phyloP scores from a whole-genome alignment of 1,140 invertebrate species.

The Lamellibrachia luymesi region DNA sequence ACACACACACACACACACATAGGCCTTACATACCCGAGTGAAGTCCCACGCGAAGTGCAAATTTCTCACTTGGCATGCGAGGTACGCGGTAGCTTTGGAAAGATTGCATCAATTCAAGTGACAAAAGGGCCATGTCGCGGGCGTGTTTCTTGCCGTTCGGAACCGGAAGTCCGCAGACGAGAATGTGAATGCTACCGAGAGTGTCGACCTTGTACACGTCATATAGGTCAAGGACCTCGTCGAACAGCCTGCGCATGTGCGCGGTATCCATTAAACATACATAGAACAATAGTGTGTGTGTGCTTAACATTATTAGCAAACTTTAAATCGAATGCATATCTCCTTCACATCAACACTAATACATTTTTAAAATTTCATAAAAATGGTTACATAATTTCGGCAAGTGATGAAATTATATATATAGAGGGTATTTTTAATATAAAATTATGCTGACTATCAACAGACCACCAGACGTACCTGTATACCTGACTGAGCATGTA shows the following conservation, averaged over 20 bases:
- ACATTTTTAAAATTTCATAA: too few species aligned
- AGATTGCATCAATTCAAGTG: slow-evolving; percentile 78
- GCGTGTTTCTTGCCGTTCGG: slow-evolving; percentile 74
- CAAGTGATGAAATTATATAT: too few species aligned
- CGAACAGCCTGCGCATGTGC: neutral
- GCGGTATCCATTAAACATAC: neutral
- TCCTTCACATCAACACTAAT: too few species aligned
- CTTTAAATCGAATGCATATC: too few species aligned
- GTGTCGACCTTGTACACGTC: slow-evolving; percentile 30
- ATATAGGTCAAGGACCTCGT: neutral
- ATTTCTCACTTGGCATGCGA: slow-evolving; percentile 77
- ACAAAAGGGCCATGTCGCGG: slow-evolving; percentile 83
- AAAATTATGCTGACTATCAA: too few species aligned
- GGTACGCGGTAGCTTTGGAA: slow-evolving; percentile 82
- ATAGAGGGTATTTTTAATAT: too few species aligned
- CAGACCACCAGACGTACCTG: too few species aligned
- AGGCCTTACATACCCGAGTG: slow-evolving; percentile 20
- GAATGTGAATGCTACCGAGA: slow-evolving; percentile 56
- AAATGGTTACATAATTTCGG: too few species aligned
- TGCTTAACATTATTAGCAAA: too few species aligned
- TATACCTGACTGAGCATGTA: too few species aligned
- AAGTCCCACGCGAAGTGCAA: slow-evolving; percentile 65
- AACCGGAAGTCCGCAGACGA: slow-evolving; percentile 53
- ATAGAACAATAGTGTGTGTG: neutral
- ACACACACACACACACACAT: too few species aligned